phyloP scores from a whole-genome alignment of 1,140 invertebrate species.

The Mercenaria mercenaria region DNA sequence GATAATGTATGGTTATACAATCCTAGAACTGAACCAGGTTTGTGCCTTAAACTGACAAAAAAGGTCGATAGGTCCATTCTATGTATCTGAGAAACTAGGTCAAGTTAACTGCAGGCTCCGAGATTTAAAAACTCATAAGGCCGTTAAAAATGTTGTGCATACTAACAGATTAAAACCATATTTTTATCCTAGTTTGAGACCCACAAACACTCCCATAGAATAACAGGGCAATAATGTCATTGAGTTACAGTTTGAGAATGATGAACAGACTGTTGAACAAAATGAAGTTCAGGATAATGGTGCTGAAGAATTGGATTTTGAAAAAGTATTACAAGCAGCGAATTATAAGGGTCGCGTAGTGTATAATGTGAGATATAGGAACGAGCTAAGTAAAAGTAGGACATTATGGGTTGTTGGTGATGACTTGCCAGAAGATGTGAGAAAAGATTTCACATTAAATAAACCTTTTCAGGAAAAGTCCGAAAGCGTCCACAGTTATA shows the following conservation, averaged over 20 bases:
- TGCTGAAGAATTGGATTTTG: background rate
- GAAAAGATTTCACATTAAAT: conserved; percentile 34
- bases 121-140: conserved; percentile 32
- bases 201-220: conserved; percentile 10
- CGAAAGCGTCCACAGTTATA: conserved; percentile 16
- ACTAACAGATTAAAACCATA: conserved; percentile 39
- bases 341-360: conserved; percentile 18
- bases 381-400: background rate
- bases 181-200: conserved; percentile 21
- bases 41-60: conserved; percentile 40
- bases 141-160: conserved; percentile 42
- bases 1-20: conserved; percentile 54
- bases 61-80: background rate
- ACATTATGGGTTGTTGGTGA: background rate
- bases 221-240: background rate
- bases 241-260: conserved; percentile 8
- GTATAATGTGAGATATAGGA: conserved; percentile 1
- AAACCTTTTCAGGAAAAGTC: conserved; percentile 22
- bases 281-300: too few species aligned
- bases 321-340: conserved; percentile 19
- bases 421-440: conserved; percentile 9
- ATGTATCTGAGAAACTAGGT: conserved; percentile 12
- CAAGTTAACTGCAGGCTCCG: conserved; percentile 21
- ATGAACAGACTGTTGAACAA: too few species aligned
- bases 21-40: too few species aligned